Base-by-base conservation (phyloP, 2,797 vertebrate genomes). In the Ficedula albicollis region DNA sequence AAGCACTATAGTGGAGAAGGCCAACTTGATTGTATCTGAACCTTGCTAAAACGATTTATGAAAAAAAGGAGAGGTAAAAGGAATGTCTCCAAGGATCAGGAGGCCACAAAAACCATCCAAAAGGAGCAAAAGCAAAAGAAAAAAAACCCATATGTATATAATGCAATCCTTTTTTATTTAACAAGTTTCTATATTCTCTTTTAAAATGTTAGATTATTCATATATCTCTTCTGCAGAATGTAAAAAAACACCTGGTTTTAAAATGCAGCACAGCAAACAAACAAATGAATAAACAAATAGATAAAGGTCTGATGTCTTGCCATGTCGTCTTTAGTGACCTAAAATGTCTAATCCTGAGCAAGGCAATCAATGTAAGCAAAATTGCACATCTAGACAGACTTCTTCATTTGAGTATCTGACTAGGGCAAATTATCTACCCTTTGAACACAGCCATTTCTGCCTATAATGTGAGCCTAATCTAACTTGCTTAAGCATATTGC, bases 11-110 rank as follows among this genome's bases (percentile, higher is more conserved):
- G 79, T 81, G 41, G 92, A 96, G 83, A 91, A 83, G 96, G 84
- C 84, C 89, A 97, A 92, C n/a, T 81, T 92, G 64, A 94, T 94
- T 97, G n/a, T 94, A 97, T 97, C 87, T 96, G 63, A 97, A 97
- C 46, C 68, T 93, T 90, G 89, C 92, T 91, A 97, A 97, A 97
- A 94, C 41, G 96, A 21, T 93, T 93, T 87, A 87, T 84, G 59
- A 78, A 94, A 93, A 95, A 97, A 97, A 97, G 32, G 20, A 89
- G 22, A 95, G 60, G 44, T 38, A 94, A 95, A 92, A 89, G 17
- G 26, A 97, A 94, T 59, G 15, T 93, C 82, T 93, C 85, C 54
- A 91, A 87, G 67, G 87, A 89, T 8, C 16, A 89, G 43, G 43
- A 96, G 60, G 46, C 68, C 62, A 95, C 25, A 85, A 59, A 91